Percentiles rank a stretch among this genome's conserved stretches.
phyloP scores from a whole-genome alignment of 2,797 vertebrate genomes.

The Acanthis flammea region DNA sequence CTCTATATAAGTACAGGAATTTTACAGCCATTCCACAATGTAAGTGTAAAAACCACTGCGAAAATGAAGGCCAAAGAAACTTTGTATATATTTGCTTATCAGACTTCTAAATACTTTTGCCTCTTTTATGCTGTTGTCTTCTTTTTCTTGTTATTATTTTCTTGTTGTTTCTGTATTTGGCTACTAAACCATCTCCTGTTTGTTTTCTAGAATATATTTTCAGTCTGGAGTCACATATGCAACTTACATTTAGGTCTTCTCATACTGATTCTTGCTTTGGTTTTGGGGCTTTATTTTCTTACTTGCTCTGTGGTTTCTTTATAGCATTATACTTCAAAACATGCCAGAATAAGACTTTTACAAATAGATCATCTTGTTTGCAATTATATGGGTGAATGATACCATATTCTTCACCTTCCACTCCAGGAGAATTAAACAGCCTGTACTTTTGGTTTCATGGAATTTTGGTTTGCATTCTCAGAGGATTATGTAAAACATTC shows the following conservation, averaged over 20 bases:
- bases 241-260: background rate
- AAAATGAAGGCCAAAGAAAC: background rate
- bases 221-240: background rate
- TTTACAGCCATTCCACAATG: background rate
- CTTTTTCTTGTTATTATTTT: background rate
- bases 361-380: background rate
- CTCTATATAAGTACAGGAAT: background rate
- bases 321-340: background rate
- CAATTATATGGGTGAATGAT: background rate
- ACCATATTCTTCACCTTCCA: background rate
- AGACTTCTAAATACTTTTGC: background rate
- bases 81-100: background rate
- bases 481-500: background rate
- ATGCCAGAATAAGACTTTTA: background rate
- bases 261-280: background rate
- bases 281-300: background rate
- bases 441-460: background rate
- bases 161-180: background rate
- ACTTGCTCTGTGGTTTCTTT: background rate
- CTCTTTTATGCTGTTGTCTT: background rate
- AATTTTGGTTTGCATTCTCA: background rate
- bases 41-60: background rate
- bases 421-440: background rate
- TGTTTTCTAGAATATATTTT: background rate
- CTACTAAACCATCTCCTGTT: background rate